Conservation (phyloP, 2,888 invertebrate genomes). For the Leptinotarsa peninsularis region DNA sequence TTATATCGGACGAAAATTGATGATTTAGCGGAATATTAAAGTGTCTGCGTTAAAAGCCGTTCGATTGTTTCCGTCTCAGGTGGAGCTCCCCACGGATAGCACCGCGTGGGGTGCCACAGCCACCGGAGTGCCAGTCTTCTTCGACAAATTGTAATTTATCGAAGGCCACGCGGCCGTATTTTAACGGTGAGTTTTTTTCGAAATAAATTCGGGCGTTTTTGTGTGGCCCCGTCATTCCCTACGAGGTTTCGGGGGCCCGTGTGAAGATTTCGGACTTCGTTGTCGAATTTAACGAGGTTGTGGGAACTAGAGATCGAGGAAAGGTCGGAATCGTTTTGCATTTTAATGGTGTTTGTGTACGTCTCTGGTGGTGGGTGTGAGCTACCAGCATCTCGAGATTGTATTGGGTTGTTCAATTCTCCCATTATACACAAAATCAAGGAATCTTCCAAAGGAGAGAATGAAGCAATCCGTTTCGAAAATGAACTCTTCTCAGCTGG, state of each 20-base stretch:
- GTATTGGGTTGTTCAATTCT: not conserved
- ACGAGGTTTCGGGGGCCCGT: slow-evolving; percentile 9
- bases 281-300: slow-evolving; percentile 36
- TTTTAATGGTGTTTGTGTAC: slow-evolving; percentile 28
- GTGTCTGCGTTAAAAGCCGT: slow-evolving; percentile 59
- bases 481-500: no score
- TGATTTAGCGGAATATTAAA: slow-evolving; percentile 61
- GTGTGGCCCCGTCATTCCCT: slow-evolving; percentile 61
- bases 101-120: slow-evolving; percentile 56
- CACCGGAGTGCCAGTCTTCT: slow-evolving; percentile 52
- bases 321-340: slow-evolving; percentile 40
- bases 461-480: no score
- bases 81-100: slow-evolving; percentile 60
- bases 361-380: slow-evolving; percentile 15
- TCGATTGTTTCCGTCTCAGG: slow-evolving; percentile 61
- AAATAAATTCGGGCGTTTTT: slow-evolving; percentile 63
- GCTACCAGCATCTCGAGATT: not conserved
- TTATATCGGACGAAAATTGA: slow-evolving; percentile 59
- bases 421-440: no score
- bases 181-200: slow-evolving; percentile 52
- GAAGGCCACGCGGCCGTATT: slow-evolving; percentile 56
- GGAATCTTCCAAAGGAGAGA: no score
- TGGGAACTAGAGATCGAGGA: slow-evolving; percentile 33
- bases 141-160: slow-evolving; percentile 68
- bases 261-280: slow-evolving; percentile 26